Conservation (phyloP, 2,797 vertebrate species). For the Enteromius trimaculatus region DNA sequence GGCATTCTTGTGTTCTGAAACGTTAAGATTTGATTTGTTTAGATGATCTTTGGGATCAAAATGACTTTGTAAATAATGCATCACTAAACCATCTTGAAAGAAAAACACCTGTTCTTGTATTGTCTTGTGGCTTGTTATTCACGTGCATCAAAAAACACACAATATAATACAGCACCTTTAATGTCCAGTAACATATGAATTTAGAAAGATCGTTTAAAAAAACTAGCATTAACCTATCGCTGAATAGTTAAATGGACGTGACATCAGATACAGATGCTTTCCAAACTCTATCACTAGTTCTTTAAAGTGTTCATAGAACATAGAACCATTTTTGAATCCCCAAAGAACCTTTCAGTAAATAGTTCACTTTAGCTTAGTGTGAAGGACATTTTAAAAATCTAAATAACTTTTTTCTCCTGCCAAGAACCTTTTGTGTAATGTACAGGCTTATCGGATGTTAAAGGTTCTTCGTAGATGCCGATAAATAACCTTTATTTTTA, state of each 20-base stretch:
- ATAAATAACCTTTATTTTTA: not conserved
- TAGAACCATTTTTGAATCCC: too few relatives aligned
- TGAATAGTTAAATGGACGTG: not conserved
- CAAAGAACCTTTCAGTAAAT: too few relatives aligned
- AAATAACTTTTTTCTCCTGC: not conserved
- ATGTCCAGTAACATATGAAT: not conserved
- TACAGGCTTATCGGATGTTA: not conserved
- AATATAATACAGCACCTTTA: constrained; percentile 24
- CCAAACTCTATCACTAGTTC: not conserved
- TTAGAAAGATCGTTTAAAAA: not conserved
- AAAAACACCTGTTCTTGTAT: not conserved
- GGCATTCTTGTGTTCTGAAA: not conserved
- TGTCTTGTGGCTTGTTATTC: constrained; percentile 6
- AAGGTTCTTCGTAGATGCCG: not conserved
- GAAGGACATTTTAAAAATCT: not conserved
- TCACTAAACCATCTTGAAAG: constrained; percentile 17
- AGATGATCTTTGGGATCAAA: not conserved
- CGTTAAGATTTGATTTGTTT: not conserved
- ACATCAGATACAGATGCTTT: not conserved
- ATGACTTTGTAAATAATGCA: not conserved
- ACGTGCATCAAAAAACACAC: not conserved
- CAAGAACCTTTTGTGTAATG: not conserved
- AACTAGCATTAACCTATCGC: not conserved
- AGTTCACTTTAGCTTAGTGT: not conserved
- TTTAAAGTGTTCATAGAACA: too few relatives aligned